Evolutionary conservation across 2,113 vertebrate genomes (phyloP).

Genomic region (Mus musculus): DNA sequence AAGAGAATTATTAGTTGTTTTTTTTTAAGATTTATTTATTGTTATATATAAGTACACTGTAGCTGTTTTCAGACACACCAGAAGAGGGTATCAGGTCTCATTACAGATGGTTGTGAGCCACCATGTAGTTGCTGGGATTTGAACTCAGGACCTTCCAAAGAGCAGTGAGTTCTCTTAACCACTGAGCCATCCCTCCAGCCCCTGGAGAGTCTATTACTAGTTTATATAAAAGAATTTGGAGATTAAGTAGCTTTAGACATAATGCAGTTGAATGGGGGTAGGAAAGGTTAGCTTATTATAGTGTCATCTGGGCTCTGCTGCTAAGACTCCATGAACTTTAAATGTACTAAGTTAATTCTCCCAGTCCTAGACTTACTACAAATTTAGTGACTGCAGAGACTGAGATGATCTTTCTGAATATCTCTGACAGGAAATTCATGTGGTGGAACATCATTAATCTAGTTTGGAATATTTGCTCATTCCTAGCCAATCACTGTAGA

Average conservation of each 20-base stretch:
- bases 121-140: no score
- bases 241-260: slow-evolving; percentile 24
- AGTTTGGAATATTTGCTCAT: slow-evolving; percentile 2
- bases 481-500: background rate
- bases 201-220: background rate
- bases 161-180: no score
- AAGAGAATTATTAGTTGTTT: background rate
- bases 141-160: no score
- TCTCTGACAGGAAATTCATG: background rate
- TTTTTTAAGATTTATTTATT: no score
- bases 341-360: slow-evolving; percentile 8
- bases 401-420: slow-evolving; percentile 2
- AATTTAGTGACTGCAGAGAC: background rate
- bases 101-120: no score
- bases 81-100: no score
- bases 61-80: no score
- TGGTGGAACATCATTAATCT: background rate
- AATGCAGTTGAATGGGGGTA: background rate
- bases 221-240: slow-evolving; percentile 19
- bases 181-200: no score
- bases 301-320: background rate
- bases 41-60: no score
- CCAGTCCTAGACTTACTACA: background rate
- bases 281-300: background rate
- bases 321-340: background rate